These are phyloP conservation scores for Anableps anableps DNA, from an alignment of 2,797 vertebrate species.

Conservation along the genomic window DNA sequence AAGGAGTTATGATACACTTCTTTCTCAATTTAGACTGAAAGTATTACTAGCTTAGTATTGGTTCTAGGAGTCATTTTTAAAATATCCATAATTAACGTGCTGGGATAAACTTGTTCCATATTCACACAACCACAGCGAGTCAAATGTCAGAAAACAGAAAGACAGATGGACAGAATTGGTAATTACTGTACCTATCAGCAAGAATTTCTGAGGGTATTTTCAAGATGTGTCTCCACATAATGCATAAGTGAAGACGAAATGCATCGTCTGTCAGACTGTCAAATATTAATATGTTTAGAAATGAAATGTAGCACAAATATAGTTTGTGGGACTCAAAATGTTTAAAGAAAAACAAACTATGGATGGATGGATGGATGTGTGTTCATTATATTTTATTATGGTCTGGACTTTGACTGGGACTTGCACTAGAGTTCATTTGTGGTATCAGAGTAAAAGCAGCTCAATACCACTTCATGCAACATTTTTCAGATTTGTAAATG, in stretches of 20 bases:
- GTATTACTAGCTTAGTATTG: neutral
- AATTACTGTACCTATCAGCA: neutral
- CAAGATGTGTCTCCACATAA: neutral
- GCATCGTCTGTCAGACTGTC: neutral
- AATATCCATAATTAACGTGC: neutral
- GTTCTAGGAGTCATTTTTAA: neutral
- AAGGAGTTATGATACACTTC: neutral
- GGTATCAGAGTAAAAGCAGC: neutral
- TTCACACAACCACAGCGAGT: neutral
- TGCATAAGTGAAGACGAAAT: neutral
- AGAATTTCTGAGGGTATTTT: neutral
- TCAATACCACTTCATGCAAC: neutral
- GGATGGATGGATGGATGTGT: too few species aligned
- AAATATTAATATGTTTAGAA: neutral
- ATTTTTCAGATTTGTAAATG: neutral
- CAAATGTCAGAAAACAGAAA: constrained; percentile 1
- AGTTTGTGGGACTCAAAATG: neutral
- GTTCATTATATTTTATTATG: too few species aligned
- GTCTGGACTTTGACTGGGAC: neutral
- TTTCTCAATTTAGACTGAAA: neutral
- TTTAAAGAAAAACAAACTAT: too few species aligned
- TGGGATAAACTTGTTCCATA: neutral
- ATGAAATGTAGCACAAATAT: neutral
- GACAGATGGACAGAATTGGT: neutral
- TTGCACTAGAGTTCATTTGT: neutral